Base-by-base conservation (phyloP, 2,888 invertebrate species). In the Taphrorychus bicolor region DNA sequence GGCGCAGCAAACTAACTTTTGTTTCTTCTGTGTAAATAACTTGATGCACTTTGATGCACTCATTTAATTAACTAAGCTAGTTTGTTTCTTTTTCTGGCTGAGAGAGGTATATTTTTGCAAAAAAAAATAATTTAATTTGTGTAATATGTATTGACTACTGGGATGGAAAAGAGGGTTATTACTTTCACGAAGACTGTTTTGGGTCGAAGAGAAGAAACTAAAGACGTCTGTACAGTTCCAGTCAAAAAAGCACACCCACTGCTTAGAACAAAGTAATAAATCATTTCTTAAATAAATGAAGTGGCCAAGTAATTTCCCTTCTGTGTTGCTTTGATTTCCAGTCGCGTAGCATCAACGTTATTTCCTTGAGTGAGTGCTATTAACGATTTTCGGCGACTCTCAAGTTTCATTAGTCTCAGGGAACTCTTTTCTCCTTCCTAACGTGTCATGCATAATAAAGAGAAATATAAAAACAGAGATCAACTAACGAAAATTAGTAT, bases 1-100 rank as follows among this genome's bases (percentile, higher is more conserved):
- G 52, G 42, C 19, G 19, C 54, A 41, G 22, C 57, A 68, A 68
- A 68, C 60, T 68, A 59, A 68, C 68, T 68, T 68, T 63, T 56
- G 68, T 63, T 68, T 59, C 45, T 32, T 24, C 16, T 14, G 42
- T 40, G 21, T 45, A 40, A 58, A 59, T 65, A 53, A 58, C 54
- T 58, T 53, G 53, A 65, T 65, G 59, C 53, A 53, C 53, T 48
- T 59, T 32, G n/a, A n/a, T n/a, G 32, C 32, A 7, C 32, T 11
- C 32, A 32, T 32, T 32, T 32, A 32, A 9, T 32, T 32, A 11
- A 32, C 9, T n/a, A n/a, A n/a, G n/a, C n/a, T n/a, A n/a, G n/a
- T n/a, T n/a, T n/a, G n/a, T n/a, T n/a, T n/a, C n/a, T n/a, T n/a
- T n/a, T n/a, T n/a, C n/a, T n/a, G n/a, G n/a, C n/a, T n/a, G n/a